Evolutionary conservation across 2,888 invertebrate species (phyloP).

Genomic region (Latrodectus hesperus): DNA sequence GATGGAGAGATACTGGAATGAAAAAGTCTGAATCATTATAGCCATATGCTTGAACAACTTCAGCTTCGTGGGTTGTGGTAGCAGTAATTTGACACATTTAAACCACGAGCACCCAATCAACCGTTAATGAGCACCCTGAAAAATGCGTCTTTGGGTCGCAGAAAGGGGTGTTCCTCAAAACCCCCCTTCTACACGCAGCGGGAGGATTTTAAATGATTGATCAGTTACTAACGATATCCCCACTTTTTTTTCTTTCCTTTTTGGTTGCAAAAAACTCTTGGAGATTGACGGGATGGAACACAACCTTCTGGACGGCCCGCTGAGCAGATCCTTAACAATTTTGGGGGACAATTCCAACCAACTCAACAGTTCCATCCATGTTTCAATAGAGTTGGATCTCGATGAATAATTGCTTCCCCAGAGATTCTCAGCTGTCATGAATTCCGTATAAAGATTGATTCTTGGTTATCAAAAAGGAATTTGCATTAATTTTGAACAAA

Average conservation of each 20-base stretch:
- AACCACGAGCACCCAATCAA: not conserved
- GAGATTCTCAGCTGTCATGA: not conserved
- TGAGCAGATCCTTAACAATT: not conserved
- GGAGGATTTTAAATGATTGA: slow-evolving; percentile 5
- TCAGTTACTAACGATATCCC: not conserved
- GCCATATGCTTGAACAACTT: too few species aligned
- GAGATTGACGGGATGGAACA: not conserved
- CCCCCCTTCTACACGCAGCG: not conserved
- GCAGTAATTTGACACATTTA: too few species aligned
- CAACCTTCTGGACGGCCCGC: not conserved
- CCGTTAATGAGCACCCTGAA: not conserved
- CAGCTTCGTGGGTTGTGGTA: too few species aligned
- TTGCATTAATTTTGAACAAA: too few species aligned
- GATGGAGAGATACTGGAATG: too few species aligned
- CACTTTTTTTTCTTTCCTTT: not conserved
- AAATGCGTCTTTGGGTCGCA: not conserved
- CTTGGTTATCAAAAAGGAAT: too few species aligned
- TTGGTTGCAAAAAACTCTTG: not conserved
- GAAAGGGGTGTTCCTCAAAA: not conserved
- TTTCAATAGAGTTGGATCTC: not conserved
- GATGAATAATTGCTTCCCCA: not conserved
- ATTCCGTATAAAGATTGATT: too few species aligned
- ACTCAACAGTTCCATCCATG: not conserved
- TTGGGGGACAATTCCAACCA: slow-evolving; percentile 2
- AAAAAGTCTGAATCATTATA: too few species aligned